Evolutionary conservation across 2,888 invertebrate genomes (phyloP), one percentile per base, ranked within the genome.

Genomic region (Lasioglossum zephyrum): DNA sequence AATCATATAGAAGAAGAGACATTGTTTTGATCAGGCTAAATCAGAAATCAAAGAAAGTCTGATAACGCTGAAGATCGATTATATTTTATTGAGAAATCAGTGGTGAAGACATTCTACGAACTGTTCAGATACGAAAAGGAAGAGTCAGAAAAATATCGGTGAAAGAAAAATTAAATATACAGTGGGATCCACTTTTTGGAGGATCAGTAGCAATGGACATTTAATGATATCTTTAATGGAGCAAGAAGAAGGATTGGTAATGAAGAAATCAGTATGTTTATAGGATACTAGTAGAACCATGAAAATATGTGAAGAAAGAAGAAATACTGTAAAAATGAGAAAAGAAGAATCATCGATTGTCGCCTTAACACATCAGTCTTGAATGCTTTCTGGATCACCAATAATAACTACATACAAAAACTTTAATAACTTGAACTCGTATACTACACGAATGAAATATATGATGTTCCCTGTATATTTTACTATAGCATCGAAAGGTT

Each of bases 211-310:
- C 63, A 44, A 44, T 47, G 79, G 79, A 74, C 63, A 36, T 66
- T 47, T 13, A 22, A 66, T 26, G 36, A 53, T 49, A 49, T 53
- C 22, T 13, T 18, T 57, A 57, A 41, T n/a, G 57, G 41, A 41
- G 49, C 36, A 69, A n/a, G 80, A 81, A 77, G 77, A 81, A 57
- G 26, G 26, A 18, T 44, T 44, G 5, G 22, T 63, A 63, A 60
- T 18, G 44, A 77, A 82, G 66, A 44, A 73, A 73, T 57, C n/a
- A 39, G 70, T n/a, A 39, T 26, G 26, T 69, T 63, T 69, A 69
- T n/a, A 36, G 36, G 39, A n/a, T 49, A 47, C 39, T 69, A 39
- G 39, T 49, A 16, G 39, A 36, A 77, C 26, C 26, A 53, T 0
- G 8, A 41, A 49, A 69, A 13, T 22, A 18, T 47, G 6, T 5